Evolutionary conservation across 2,888 invertebrate genomes (phyloP), one percentile per base, ranked within the genome.

Genomic region (Gonocerus acuteangulatus): DNA sequence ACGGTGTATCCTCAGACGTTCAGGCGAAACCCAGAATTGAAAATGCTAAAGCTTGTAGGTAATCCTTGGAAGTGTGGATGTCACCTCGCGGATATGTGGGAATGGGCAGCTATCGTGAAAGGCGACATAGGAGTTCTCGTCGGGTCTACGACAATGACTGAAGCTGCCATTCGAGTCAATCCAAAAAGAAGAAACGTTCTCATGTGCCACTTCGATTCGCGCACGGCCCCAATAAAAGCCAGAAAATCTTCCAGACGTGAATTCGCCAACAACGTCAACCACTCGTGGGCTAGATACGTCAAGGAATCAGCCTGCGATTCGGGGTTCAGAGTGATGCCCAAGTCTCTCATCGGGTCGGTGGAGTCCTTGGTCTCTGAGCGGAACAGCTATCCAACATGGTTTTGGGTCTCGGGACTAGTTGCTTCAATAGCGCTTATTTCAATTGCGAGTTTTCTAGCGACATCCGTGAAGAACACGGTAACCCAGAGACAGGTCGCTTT

Each of bases 61-160:
- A 86, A 86, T 73, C 85, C 83, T 1, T 85, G 85, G 75, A 74
- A 79, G 60, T 86, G 86, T 69, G 82, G 84, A 68, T 86, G 86
- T 68, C 80, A 82, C 65, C 79, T 86, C 21, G 81, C 81, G 0
- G 82, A 84, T 61, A 80, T 84, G 77, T 86, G 86, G 86, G 80
- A 84, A 68, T 86, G 86, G 86, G 85, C 85, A 0, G 75, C 80
- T 36, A 78, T 82, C 72, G 79, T 79, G 34, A 83, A 83, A 69
- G 82, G 81, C 11, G 80, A 84, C 68, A 73, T 85, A 48, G 78
- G 82, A 63, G 79, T 85, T 23, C 75, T 86, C 34, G 77, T 84
- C 16, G 85, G 85, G 39, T 81, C 81, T 42, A 36, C 36, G n/a
- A 34, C 34, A 1, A 39, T 54, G 39, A 80, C 81, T 65, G 81